Evolutionary conservation across 2,797 vertebrate genomes (phyloP), one percentile per base, ranked within the genome.

Genomic region (Miichthys miiuy): DNA sequence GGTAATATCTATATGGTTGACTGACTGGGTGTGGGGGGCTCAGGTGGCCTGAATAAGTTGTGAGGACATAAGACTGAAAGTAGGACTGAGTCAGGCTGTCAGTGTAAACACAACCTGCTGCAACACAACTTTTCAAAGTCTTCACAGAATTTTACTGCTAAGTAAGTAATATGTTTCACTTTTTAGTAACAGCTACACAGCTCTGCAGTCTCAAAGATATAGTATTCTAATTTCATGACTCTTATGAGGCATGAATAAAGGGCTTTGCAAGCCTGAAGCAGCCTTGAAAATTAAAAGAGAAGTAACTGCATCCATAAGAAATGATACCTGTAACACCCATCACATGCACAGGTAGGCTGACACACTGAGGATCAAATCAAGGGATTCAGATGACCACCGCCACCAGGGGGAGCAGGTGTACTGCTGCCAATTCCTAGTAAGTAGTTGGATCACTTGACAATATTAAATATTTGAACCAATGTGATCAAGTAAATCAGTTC

Each of bases 371-470:
- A n/a, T 13, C 14, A 66, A 68, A 64, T 52, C 5, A 44, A 64
- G 7, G 14, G 6, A 47, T 61, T 72, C 38, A 75, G 56, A 65
- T 64, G 25, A 55, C 46, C 56, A 72, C 25, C 50, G 30, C 86
- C 94, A 95, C 84, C 82, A 94, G 93, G 92, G 92, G 94, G 92
- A 84, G 93, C 83, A 88, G 81, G 68, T 83, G 85, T 63, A 88
- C 86, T 81, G 73, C 72, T 63, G 52, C 78, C 41, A 30, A 69
- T 20, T 68, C 64, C 58, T 63, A 23, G 16, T 64, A 65, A 60
- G 18, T 13, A 13, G 12, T 11, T 44, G 12, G 13, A 48, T 42
- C 27, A 55, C 20, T 52, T 52, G 21, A 52, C 17, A 55, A 30
- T 16, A 46, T 46, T 1, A 42, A 6, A 38, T 38, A 56, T 57